These are phyloP conservation scores for Halictus ligatus DNA, from an alignment of 2,888 invertebrate species.

Conservation along the genomic window DNA sequence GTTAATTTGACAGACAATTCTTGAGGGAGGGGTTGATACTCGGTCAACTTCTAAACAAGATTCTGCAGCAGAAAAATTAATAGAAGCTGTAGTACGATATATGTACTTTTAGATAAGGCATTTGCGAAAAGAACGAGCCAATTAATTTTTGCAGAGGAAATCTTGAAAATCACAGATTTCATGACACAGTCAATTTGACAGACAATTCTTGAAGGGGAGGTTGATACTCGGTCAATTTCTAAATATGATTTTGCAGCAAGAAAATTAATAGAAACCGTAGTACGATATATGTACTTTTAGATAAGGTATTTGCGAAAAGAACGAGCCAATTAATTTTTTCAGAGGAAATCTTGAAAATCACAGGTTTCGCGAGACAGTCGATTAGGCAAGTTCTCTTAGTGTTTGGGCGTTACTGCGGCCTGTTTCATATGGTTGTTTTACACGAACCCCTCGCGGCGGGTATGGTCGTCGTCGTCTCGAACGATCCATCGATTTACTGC, in stretches of 20 bases:
- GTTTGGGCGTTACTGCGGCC: background rate
- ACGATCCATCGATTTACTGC: conserved; percentile 64
- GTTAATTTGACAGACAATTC: too few species aligned
- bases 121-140: too few species aligned
- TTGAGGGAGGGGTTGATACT: too few species aligned
- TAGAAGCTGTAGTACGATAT: too few species aligned
- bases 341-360: background rate
- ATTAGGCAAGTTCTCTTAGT: background rate
- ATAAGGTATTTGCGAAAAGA: background rate
- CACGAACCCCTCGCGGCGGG: conserved; percentile 5
- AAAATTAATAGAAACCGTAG: background rate
- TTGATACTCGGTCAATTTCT: too few species aligned
- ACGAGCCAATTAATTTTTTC: background rate
- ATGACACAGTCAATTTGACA: background rate
- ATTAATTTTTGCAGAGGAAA: too few species aligned
- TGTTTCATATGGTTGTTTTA: background rate
- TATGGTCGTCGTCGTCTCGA: conserved; percentile 36
- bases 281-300: too few species aligned
- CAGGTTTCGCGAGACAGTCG: background rate
- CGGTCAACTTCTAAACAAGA: too few species aligned
- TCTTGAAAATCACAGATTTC: background rate
- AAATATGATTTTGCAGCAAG: background rate
- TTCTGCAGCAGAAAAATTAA: too few species aligned
- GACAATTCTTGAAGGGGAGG: too few species aligned
- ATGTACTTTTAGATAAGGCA: too few species aligned